Conservation (phyloP, 2,797 vertebrate genomes). For the Oceanodroma leucorhoa region DNA sequence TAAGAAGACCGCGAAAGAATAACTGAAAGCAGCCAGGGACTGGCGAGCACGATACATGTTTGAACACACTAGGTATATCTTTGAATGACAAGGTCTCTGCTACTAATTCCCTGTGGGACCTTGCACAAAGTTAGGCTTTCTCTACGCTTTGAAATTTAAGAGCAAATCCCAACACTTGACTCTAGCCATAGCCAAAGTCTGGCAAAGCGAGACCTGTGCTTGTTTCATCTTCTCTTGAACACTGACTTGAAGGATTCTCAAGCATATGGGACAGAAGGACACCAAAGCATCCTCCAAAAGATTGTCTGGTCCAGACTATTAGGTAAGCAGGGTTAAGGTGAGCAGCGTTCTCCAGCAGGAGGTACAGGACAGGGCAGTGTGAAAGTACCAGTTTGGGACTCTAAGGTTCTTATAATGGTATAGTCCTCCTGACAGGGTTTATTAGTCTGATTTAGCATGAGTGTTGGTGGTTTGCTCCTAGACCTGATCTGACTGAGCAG, state of each 20-base stretch:
- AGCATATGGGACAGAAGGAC: not conserved
- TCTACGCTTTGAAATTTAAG: not conserved
- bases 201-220: not conserved
- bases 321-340: not conserved
- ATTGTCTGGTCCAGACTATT: not conserved
- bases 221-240: not conserved
- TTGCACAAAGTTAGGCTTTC: not conserved
- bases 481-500: not conserved
- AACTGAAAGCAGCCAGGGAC: not conserved
- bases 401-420: fast-evolving
- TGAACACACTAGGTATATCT: not conserved
- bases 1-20: not conserved
- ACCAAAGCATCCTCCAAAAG: not conserved
- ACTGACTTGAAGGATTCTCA: not conserved
- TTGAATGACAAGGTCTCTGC: not conserved
- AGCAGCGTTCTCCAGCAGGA: not conserved
- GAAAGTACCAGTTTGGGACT: not conserved
- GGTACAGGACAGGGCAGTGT: not conserved
- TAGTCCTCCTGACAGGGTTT: not conserved
- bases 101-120: not conserved
- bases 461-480: not conserved
- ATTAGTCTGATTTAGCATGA: not conserved
- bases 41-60: fast-evolving
- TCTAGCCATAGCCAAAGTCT: not conserved
- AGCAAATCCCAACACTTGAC: not conserved